Evolutionary conservation across 2,113 vertebrate genomes (phyloP), one percentile per base, ranked within the genome.

Genomic region (Jaculus jaculus): DNA sequence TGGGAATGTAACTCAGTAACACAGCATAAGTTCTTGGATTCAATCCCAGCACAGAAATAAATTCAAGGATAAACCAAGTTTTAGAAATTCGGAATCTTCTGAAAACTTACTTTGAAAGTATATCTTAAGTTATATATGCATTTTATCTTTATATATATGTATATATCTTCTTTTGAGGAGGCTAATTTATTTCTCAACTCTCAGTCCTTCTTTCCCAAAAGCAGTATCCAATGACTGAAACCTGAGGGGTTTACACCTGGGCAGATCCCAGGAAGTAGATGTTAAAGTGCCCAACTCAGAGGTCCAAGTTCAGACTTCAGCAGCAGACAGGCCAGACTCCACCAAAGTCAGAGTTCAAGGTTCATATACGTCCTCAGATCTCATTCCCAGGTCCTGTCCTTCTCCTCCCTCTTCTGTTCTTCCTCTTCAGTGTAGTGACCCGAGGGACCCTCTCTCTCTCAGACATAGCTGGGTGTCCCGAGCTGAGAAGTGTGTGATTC

Each of bases 341-440:
- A 63, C 34, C 42, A 68, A 54, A n/a, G n/a, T 97, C 94, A 98
- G 47, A 97, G 84, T 3, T 98, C 97, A 66, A 98, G 79, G 96
- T 98, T 98, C 97, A 98, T 98, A 17, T 98, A 98, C 0, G 54
- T 96, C 30, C 98, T 97, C 34, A 98, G 97, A 84, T 98, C 87
- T 61, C 97, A 95, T 82, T 99, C 98, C 98, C 98, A 98, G 63
- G 94, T 94, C 77, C 85, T 95, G 39, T 96, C 96, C 72, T 94
- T 98, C 63, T 97, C 98, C 65, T 97, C 94, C 51, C 84, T 51
- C 84, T 96, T 60, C 84, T 95, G 32, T 74, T 78, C 66, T 96
- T 87, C 37, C 69, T 96, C 24, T 63, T 95, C 69, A 97, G 86
- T 0, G 96, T 95, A 7, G 90, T 71, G 60, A 93, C 65, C 58